Conservation (phyloP, 37 sponge, comb jelly and placozoan species). For the Oscarella lobularis region DNA sequence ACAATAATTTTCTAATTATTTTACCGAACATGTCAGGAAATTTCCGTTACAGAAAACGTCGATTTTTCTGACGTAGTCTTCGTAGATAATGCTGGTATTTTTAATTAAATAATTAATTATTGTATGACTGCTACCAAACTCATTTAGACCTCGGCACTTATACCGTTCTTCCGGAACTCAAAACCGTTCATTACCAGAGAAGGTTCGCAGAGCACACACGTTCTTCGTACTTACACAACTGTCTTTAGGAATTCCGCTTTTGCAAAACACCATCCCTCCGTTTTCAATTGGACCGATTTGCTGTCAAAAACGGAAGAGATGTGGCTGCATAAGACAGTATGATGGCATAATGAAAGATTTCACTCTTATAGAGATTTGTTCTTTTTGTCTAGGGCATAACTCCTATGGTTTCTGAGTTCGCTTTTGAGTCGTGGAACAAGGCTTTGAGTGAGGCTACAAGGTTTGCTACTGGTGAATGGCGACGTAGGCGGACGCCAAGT, state of each 20-base stretch:
- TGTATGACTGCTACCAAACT: no score
- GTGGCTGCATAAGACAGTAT: background rate
- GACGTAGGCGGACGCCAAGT: no score
- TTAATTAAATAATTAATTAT: no score
- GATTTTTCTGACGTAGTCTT: no score
- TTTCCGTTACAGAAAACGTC: no score
- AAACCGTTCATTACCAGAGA: constrained; percentile 1
- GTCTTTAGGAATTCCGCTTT: background rate
- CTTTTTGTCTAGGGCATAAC: background rate
- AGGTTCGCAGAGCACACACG: background rate
- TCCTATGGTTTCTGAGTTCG: background rate
- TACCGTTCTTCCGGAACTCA: background rate
- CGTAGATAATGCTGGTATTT: no score
- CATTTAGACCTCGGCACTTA: constrained; percentile 3
- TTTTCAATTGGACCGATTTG: background rate
- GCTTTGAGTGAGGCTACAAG: background rate
- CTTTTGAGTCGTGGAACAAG: background rate
- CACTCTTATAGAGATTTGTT: background rate
- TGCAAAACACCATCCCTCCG: background rate
- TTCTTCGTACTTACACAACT: no score
- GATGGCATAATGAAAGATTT: no score
- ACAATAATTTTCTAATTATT: no score
- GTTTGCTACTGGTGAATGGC: no score
- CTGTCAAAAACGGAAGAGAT: background rate
- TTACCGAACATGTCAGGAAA: no score